A percentile compares a stretch with the other conserved stretches of the same genome.
Evolutionary conservation across 2,113 vertebrate species (phyloP).

Genomic region (Haemorhous mexicanus): DNA sequence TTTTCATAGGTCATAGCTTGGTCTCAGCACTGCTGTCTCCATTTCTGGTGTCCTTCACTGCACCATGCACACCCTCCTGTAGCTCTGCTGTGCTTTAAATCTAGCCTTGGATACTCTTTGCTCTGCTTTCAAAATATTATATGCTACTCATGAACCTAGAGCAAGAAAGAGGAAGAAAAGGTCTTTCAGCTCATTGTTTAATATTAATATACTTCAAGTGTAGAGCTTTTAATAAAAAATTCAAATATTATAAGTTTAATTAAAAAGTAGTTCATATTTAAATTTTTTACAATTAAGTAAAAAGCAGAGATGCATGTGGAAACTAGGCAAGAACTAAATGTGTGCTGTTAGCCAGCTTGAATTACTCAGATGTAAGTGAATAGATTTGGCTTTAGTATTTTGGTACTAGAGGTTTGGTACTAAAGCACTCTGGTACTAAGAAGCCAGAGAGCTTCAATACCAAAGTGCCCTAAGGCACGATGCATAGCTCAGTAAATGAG

Average conservation of each 20-base stretch:
- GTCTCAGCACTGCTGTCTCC: background rate
- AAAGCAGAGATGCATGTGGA: background rate
- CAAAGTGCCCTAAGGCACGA: background rate
- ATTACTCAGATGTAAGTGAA: background rate
- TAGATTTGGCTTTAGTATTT: background rate
- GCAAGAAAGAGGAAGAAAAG: background rate
- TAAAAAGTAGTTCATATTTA: background rate
- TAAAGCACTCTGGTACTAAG: background rate
- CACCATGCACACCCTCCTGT: background rate
- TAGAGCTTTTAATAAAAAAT: background rate
- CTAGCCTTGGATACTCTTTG: background rate
- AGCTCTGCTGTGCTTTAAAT: background rate
- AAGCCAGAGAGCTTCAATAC: background rate
- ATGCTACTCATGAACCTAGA: background rate
- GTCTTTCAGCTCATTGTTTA: background rate
- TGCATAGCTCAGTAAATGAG: background rate
- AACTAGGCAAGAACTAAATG: background rate
- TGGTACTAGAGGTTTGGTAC: background rate
- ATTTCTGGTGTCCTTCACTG: background rate
- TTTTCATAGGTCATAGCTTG: background rate
- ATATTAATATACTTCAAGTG: background rate
- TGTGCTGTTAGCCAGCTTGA: background rate
- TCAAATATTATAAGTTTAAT: background rate
- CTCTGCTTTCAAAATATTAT: background rate
- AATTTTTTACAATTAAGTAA: background rate